phyloP scores from a whole-genome alignment of 2,797 vertebrate species.

The Pseudomugil tenellus region DNA sequence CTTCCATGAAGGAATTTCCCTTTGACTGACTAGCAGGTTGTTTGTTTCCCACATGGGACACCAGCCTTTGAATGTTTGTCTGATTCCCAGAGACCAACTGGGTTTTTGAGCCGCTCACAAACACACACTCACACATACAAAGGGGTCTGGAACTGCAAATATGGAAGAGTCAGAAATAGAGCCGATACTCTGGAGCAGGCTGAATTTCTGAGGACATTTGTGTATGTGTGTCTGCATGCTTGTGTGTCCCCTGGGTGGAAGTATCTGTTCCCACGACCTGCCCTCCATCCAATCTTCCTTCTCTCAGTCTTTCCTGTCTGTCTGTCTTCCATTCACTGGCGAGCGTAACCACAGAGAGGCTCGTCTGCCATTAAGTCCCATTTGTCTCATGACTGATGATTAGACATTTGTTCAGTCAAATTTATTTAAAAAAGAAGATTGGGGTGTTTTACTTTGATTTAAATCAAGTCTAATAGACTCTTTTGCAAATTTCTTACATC shows the following conservation, averaged over 20 bases:
- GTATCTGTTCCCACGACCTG: conserved; percentile 79
- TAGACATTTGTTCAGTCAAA: conserved; percentile 9
- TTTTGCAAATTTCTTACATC: not conserved
- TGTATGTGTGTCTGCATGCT: conserved; percentile 48
- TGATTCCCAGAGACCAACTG: conserved; percentile 73
- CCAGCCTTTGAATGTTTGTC: conserved; percentile 47
- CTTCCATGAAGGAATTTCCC: conserved; percentile 40
- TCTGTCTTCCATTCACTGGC: conserved; percentile 54
- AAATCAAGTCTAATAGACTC: not conserved
- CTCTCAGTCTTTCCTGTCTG: conserved; percentile 45
- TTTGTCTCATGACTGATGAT: conserved; percentile 28
- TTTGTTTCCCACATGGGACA: conserved; percentile 61
- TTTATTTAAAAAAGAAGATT: not conserved
- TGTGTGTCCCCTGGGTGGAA: conserved; percentile 64
- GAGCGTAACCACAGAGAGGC: conserved; percentile 58
- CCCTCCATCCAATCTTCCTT: conserved; percentile 63
- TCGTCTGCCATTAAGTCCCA: conserved; percentile 38
- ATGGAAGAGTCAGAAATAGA: conserved; percentile 74
- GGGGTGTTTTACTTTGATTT: not conserved
- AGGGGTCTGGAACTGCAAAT: conserved; percentile 64
- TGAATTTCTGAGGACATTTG: conserved; percentile 54
- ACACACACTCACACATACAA: conserved; percentile 50
- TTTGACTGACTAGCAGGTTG: conserved; percentile 46
- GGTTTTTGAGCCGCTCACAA: conserved; percentile 44
- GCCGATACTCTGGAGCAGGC: conserved; percentile 58